Base-by-base conservation (phyloP, 2,888 invertebrate genomes). In the Parnassius mnemosyne region DNA sequence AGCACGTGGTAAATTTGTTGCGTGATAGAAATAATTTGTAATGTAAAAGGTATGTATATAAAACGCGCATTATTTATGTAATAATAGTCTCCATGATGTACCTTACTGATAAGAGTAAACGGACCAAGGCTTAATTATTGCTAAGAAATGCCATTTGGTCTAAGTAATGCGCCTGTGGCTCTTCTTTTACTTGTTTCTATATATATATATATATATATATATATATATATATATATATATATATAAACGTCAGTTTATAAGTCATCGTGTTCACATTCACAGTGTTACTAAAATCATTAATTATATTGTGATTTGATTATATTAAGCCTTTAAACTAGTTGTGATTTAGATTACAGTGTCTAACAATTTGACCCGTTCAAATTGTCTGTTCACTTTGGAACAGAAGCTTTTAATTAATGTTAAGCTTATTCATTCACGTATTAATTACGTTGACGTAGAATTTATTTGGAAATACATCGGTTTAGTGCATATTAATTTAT, bases 321-420 rank as follows among this genome's bases (percentile, higher is more conserved):
- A 63, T 63, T 54, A 63, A 46, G 50, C 44, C 54, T 51, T 44
- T 59, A 55, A 58, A 58, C 58, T 50, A 51, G 54, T 58, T 51
- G 63, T 63, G 58, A 63, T 63, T 63, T 58, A 63, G 53, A 51
- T 51, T 55, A 46, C 10, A 51, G 41, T 58, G 58, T 54, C 51
- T 16, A 54, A 63, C 58, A 13, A 59, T 59, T 63, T 54, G 58
- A 58, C 53, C 50, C 50, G 44, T 58, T 50, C 58, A 58, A 63
- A 63, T 50, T 58, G 63, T 55, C 50, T 20, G 46, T 59, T 55
- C 46, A 51, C 3, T 63, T 50, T 41, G 42, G 10, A 44, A 44
- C 50, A 47, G n/a, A 12, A 16, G 41, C 60, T 49, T 58, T 63
- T 63, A 63, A 63, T 63, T 46, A 46, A 16, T n/a, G 41, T 51